Conservation (phyloP, 2,797 vertebrate species). For the Bradypus variegatus region DNA sequence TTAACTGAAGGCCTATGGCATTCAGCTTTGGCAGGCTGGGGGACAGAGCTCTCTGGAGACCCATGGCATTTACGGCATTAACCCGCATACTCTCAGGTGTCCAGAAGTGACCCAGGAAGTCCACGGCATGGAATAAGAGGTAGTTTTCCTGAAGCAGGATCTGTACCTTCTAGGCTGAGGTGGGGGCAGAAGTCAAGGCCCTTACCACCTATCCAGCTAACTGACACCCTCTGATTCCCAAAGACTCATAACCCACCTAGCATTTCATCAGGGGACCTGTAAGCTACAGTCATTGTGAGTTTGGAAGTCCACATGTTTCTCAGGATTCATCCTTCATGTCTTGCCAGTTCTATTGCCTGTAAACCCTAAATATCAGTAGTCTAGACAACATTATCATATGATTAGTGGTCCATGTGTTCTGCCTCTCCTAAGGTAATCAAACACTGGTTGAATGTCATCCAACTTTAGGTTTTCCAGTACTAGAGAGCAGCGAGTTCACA, state of each 20-base stretch:
- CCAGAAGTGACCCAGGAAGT: background rate
- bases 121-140: background rate
- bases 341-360: background rate
- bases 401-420: no score
- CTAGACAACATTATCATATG: no score
- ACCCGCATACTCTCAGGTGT: background rate
- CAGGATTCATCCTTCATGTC: background rate
- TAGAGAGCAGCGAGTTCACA: background rate
- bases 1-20: background rate
- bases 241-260: no score
- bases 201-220: accelerated
- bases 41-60: background rate
- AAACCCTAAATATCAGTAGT: background rate
- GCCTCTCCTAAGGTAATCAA: background rate
- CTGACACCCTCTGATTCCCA: background rate
- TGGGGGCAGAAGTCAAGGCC: background rate
- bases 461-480: conserved; percentile 36
- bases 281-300: background rate
- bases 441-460: background rate
- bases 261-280: background rate
- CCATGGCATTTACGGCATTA: background rate
- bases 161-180: background rate
- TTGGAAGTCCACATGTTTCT: background rate
- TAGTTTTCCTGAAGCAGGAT: background rate
- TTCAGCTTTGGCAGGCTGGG: background rate